Evolutionary conservation across 2,113 vertebrate genomes (phyloP).

Genomic region (Fulmarus glacialis): DNA sequence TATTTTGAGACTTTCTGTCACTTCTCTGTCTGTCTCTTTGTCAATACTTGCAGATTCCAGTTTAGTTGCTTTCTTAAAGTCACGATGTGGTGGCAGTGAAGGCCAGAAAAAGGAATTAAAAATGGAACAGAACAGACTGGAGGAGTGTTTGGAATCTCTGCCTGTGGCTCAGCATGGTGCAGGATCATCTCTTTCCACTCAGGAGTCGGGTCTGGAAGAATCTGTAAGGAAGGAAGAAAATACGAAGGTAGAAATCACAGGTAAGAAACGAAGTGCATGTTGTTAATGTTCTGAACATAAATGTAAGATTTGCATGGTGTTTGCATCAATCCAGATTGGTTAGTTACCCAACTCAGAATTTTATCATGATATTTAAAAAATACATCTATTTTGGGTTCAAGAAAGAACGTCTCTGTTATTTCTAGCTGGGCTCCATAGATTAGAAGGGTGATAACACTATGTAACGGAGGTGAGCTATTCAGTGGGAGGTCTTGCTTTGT

Average conservation of each 20-base stretch:
- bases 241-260: slow-evolving; percentile 40
- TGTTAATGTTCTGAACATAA: background rate
- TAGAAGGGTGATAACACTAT: background rate
- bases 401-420: background rate
- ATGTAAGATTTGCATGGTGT: background rate
- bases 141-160: background rate
- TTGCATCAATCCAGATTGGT: background rate
- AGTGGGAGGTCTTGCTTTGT: background rate
- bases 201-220: slow-evolving; percentile 32
- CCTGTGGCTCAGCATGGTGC: background rate
- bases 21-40: slow-evolving; percentile 27
- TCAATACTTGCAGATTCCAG: slow-evolving; percentile 82
- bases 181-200: background rate
- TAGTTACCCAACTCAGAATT: background rate
- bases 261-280: slow-evolving; percentile 57
- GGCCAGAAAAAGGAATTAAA: slow-evolving; percentile 52
- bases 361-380: background rate
- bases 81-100: slow-evolving; percentile 46
- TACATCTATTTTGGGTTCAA: background rate
- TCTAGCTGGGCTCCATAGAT: background rate
- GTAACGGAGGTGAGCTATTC: background rate
- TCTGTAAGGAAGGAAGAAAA: slow-evolving; percentile 27
- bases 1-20: slow-evolving; percentile 29
- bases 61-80: slow-evolving; percentile 89
- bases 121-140: slow-evolving; percentile 11